Conservation (phyloP, 2,113 vertebrate species). For the Benitochromis conjunctus region DNA sequence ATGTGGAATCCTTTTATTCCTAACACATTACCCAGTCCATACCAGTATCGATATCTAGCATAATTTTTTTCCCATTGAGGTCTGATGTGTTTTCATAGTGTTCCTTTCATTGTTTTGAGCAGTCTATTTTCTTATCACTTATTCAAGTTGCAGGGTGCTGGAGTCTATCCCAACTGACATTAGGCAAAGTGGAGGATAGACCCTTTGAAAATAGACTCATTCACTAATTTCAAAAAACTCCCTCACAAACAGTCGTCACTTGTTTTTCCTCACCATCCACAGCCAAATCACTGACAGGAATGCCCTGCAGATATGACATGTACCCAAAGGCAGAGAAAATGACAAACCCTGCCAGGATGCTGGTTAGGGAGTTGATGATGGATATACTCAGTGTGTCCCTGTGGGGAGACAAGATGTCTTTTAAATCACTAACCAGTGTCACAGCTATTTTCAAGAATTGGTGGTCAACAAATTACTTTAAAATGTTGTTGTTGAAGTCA, state of each 20-base stretch:
- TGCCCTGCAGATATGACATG: conserved; percentile 74
- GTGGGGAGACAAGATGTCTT: background rate
- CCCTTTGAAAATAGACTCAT: background rate
- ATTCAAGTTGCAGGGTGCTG: no score
- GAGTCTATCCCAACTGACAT: background rate
- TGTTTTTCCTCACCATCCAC: conserved; percentile 68
- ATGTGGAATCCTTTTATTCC: background rate
- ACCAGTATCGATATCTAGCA: background rate
- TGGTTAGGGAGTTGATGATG: conserved; percentile 73
- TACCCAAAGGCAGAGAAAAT: conserved; percentile 79
- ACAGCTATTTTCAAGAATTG: background rate
- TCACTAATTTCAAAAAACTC: background rate
- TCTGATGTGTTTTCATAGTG: background rate
- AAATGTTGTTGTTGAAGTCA: conserved; percentile 74
- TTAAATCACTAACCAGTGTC: background rate
- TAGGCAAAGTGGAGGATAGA: background rate
- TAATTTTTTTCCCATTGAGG: background rate
- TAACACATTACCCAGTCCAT: background rate
- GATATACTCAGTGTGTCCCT: conserved; percentile 74
- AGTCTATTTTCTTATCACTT: background rate
- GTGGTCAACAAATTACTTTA: conserved; percentile 58
- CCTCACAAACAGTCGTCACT: background rate
- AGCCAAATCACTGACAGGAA: conserved; percentile 67
- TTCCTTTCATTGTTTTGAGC: background rate
- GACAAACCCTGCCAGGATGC: conserved; percentile 75